Percentiles rank a stretch among this genome's conserved stretches.
Conservation (phyloP, 2,888 invertebrate genomes). For the Pteria penguin region DNA sequence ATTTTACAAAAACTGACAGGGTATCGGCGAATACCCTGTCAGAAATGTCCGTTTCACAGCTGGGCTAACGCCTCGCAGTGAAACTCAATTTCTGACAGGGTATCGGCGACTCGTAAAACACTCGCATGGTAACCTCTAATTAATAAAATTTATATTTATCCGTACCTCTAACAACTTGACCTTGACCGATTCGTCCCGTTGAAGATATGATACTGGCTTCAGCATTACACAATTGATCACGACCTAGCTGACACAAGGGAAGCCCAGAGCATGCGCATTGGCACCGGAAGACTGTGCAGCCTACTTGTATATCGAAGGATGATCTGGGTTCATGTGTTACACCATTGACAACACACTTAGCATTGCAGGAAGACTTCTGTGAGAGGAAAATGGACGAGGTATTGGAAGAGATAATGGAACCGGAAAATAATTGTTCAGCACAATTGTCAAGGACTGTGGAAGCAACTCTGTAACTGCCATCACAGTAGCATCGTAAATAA, state of each 20-base stretch:
- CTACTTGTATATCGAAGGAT: conserved; percentile 24
- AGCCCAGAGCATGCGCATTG: conserved; percentile 35
- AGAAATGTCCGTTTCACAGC: no score
- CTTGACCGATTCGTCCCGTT: conserved; percentile 1
- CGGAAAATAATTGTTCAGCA: conserved; percentile 7
- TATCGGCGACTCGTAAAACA: no score
- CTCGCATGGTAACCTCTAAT: no score
- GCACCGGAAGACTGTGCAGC: conserved; percentile 35
- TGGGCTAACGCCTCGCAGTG: no score
- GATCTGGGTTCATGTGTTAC: conserved; percentile 9
- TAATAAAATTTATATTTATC: no score
- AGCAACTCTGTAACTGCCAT: conserved; percentile 51
- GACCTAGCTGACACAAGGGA: conserved; percentile 39
- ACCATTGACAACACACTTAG: conserved; percentile 35
- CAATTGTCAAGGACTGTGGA: conserved; percentile 30
- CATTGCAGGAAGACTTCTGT: background rate
- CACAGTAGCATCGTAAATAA: conserved; percentile 53
- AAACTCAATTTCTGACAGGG: no score
- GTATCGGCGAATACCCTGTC: no score
- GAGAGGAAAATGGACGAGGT: conserved; percentile 8
- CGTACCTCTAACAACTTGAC: background rate
- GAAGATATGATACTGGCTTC: conserved; percentile 11
- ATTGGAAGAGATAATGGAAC: background rate
- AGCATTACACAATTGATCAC: conserved; percentile 41
- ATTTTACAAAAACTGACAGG: no score